These are phyloP conservation scores for Notiomystis cincta DNA, from an alignment of 2,113 vertebrate species.

Conservation along the genomic window DNA sequence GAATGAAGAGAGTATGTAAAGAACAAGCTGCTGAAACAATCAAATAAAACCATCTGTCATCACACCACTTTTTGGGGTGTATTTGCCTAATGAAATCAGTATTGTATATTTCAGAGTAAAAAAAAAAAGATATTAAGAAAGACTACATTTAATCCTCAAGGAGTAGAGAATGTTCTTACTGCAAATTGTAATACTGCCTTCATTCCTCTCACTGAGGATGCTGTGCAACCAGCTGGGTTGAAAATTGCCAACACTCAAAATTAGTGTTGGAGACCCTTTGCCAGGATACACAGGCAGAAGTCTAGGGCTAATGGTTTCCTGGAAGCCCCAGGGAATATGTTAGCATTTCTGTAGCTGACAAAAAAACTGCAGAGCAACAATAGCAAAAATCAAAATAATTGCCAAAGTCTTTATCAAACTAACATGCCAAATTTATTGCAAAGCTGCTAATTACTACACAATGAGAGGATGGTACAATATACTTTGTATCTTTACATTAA, in stretches of 20 bases:
- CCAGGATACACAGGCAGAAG: background rate
- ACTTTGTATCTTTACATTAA: background rate
- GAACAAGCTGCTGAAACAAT: background rate
- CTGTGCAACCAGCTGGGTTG: background rate
- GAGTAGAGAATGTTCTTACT: background rate
- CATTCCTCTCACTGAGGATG: background rate
- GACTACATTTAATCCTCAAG: background rate
- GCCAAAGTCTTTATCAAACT: background rate
- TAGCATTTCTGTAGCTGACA: background rate
- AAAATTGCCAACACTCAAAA: slow-evolving; percentile 19
- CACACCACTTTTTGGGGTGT: background rate
- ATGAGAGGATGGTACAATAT: background rate
- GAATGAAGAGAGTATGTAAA: background rate
- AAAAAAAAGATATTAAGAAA: background rate
- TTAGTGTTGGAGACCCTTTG: background rate
- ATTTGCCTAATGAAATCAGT: background rate
- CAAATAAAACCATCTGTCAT: background rate
- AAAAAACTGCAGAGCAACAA: background rate
- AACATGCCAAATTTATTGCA: background rate
- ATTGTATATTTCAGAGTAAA: background rate
- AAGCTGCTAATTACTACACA: background rate
- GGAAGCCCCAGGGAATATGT: background rate
- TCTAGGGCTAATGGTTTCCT: background rate
- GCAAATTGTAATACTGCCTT: background rate
- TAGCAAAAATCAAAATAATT: background rate